These are phyloP conservation scores for Rhabdophis nuchalis DNA, from an alignment of 2,797 vertebrate genomes.

Conservation along the genomic window DNA sequence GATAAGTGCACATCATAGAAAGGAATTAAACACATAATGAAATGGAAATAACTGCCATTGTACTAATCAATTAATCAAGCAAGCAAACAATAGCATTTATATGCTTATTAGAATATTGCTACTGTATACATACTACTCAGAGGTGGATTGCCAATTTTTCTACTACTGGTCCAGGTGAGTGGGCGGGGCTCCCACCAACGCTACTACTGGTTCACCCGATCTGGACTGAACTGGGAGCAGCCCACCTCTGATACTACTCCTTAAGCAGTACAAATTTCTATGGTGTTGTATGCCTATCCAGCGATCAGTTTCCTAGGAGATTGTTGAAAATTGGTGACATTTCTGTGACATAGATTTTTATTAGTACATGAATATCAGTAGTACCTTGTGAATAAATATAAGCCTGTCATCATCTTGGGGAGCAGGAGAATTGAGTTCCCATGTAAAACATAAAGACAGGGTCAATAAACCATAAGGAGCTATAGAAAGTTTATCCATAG, in stretches of 20 bases:
- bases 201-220: too few relatives aligned
- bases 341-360: neutral
- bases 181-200: too few relatives aligned
- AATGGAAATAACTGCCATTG: neutral
- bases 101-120: neutral
- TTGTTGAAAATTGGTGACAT: neutral
- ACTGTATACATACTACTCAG: neutral
- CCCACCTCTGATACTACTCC: neutral
- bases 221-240: too few relatives aligned
- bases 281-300: neutral
- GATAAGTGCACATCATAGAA: neutral
- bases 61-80: neutral
- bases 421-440: neutral
- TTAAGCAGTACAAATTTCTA: neutral
- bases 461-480: neutral
- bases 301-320: neutral
- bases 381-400: neutral
- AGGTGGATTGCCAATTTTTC: too few relatives aligned
- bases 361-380: neutral
- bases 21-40: neutral
- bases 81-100: neutral
- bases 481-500: neutral
- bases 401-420: neutral
- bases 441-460: neutral
- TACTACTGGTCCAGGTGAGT: too few relatives aligned